Evolutionary conservation across 2,888 invertebrate species (phyloP), one percentile per base, ranked within the genome.

Genomic region (Rutpela maculata): DNA sequence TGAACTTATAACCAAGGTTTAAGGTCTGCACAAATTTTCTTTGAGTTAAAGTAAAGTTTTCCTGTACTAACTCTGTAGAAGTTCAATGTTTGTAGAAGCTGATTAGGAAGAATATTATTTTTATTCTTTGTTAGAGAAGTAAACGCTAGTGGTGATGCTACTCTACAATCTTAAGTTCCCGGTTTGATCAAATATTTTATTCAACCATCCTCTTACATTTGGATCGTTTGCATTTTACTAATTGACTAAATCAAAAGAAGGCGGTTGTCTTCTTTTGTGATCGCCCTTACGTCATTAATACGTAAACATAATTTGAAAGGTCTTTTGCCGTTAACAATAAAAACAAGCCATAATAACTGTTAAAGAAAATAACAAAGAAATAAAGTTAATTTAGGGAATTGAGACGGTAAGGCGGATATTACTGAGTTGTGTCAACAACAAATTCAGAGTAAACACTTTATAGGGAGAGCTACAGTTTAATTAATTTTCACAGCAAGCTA

Each of bases 341-440:
- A 50, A 50, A n/a, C n/a, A 17, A 5, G n/a, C n/a, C n/a, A 43
- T 50, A 3, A 43, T 50, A 3, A 4, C 6, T 50, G 50, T 3
- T 50, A 50, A 50, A 50, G 5, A 15, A 17, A 50, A 50, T 50
- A n/a, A n/a, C n/a, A 50, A n/a, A 50, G n/a, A 7, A 50, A 50
- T n/a, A 6, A 50, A 50, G 50, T 50, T n/a, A 50, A 50, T 50
- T n/a, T 7, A 3, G 50, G 2, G n/a, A 50, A 50, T 5, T 50
- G n/a, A n/a, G 50, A n/a, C 50, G 50, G 17, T n/a, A 17, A 5
- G 15, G 50, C n/a, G n/a, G 15, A 50, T n/a, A 50, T n/a, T 50
- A 50, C 50, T 43, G 43, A 9, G 50, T 50, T 50, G 50, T 50
- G 50, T 50, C 50, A n/a, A 50, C n/a, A 50, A n/a, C 50, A n/a